phyloP scores from a whole-genome alignment of 2,797 vertebrate genomes.

The Pseudomugil gertrudae region DNA sequence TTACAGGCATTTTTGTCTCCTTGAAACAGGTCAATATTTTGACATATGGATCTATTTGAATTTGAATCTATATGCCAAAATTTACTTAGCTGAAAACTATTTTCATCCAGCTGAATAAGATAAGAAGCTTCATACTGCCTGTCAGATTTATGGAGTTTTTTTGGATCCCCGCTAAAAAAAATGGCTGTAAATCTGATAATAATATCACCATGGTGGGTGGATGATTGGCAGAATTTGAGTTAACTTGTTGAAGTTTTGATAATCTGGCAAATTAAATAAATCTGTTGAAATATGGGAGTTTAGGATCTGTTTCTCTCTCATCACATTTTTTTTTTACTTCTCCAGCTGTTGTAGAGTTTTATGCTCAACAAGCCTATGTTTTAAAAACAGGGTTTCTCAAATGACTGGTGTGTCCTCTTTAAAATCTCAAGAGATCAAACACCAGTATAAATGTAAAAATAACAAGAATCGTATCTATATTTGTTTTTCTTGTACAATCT shows the following conservation, averaged over 20 bases:
- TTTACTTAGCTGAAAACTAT: constrained; percentile 37
- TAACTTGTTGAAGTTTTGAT: constrained; percentile 67
- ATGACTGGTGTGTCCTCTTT: constrained; percentile 6
- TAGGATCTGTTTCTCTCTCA: constrained; percentile 43
- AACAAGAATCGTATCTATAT: neutral
- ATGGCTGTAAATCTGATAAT: constrained; percentile 52
- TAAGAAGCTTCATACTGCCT: neutral
- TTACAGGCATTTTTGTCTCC: constrained; percentile 30
- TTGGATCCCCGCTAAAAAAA: constrained; percentile 1
- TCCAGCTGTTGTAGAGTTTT: constrained; percentile 65
- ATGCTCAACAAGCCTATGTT: constrained; percentile 28
- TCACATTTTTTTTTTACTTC: constrained; percentile 45
- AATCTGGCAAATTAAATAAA: constrained; percentile 34
- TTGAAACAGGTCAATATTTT: constrained; percentile 19
- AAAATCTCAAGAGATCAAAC: constrained; percentile 10
- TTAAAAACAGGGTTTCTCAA: constrained; percentile 20
- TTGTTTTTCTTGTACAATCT: neutral
- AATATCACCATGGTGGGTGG: constrained; percentile 27
- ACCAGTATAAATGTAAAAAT: neutral
- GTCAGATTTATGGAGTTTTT: constrained; percentile 11
- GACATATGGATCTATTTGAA: constrained; percentile 24
- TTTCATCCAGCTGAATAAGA: constrained; percentile 4
- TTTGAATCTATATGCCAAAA: constrained; percentile 21
- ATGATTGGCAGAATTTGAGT: constrained; percentile 39
- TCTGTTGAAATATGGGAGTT: constrained; percentile 41